Evolutionary conservation across 2,797 vertebrate genomes (phyloP), one percentile per base, ranked within the genome.

Genomic region (Muraenolepis orangiensis): DNA sequence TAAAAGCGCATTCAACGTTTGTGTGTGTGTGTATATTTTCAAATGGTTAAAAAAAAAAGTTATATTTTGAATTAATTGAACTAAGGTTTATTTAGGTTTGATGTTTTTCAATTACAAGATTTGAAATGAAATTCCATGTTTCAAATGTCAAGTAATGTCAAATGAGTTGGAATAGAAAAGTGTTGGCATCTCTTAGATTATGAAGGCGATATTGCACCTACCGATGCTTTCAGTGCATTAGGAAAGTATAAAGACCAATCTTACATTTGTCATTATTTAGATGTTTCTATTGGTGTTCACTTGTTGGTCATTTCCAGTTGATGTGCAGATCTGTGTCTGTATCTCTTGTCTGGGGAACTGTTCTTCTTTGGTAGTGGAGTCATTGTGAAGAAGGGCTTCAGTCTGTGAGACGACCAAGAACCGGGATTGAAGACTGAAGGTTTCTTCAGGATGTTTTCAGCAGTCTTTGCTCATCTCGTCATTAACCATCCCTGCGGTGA

Each of bases 91-190:
- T 26, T 67, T 10, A 3, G 26, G 29, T 40, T 40, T 70, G 23
- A 28, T 6, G 8, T 29, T 28, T 31, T 31, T 32, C 8, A 72
- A 68, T 34, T 29, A 16, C 18, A 66, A 71, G 20, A 10, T 78
- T 78, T 78, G 61, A 71, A 51, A 69, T 67, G 76, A 78, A 74
- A 78, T 78, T 74, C 61, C 72, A 70, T 38, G 29, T 26, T 20
- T 28, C 42, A 12, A 34, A 34, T 34, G 32, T 34, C 32, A 34
- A 8, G 8, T 34, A 34, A 8, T 34, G 32, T 8, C 32, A 34
- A 8, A 34, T 8, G 8, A 34, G 3, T 34, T 34, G 32, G 8
- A 34, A 34, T 34, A 61, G 18, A 11, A 16, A 20, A 16, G 57
- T 23, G 6, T 20, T 23, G 23, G 23, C 57, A 61, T 61, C 20